These are phyloP conservation scores for Coptotermes formosanus DNA, from an alignment of 1,140 invertebrate species.

Conservation along the genomic window DNA sequence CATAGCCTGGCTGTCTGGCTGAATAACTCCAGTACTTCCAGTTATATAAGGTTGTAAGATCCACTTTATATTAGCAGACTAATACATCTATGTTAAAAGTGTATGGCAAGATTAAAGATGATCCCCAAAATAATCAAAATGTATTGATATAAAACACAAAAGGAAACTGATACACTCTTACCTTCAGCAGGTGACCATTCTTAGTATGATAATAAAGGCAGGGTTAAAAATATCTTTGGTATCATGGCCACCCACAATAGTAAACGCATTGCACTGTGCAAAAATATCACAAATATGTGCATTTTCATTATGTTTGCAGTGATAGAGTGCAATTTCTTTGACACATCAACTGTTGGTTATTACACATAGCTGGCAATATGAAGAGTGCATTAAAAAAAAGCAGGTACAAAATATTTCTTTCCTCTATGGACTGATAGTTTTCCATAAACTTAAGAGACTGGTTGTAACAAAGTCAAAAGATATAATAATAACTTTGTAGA, in stretches of 20 bases:
- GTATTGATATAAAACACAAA: neutral
- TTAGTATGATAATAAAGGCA: slow-evolving; percentile 9
- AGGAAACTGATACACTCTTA: neutral
- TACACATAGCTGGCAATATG: slow-evolving; percentile 11
- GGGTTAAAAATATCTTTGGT: slow-evolving; percentile 24
- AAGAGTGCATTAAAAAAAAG: slow-evolving; percentile 24
- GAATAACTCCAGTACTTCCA: neutral
- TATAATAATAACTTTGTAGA: slow-evolving; percentile 1
- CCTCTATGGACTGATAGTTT: neutral
- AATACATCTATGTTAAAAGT: slow-evolving; percentile 17
- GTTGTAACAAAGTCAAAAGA: neutral
- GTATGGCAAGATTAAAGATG: slow-evolving; percentile 12
- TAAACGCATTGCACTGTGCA: slow-evolving; percentile 25
- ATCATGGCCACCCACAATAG: slow-evolving; percentile 22
- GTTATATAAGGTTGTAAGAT: slow-evolving; percentile 19
- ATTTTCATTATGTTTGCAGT: neutral
- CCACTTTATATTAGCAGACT: slow-evolving; percentile 20
- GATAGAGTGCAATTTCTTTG: neutral
- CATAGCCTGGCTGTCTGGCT: neutral
- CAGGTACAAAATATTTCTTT: slow-evolving; percentile 28
- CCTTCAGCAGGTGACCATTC: neutral
- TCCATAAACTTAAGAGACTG: neutral
- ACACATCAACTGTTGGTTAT: neutral
- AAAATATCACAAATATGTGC: slow-evolving; percentile 24
- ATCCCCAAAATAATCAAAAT: neutral